Base-by-base conservation (phyloP, 2,888 invertebrate genomes). In the Parapristionchus giblindavisi region DNA sequence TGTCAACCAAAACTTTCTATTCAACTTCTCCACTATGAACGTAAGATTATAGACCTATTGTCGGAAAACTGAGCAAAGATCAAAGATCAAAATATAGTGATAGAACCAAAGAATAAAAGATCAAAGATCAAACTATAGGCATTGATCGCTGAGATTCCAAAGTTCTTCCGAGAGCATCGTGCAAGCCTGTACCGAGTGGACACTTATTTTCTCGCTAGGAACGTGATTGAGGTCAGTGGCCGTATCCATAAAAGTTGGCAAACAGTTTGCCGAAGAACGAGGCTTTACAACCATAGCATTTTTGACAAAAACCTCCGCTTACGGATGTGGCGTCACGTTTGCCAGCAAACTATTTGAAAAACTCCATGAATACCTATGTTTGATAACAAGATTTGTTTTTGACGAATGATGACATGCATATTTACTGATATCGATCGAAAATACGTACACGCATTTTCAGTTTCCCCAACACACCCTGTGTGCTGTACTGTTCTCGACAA, bases 1-100 rank as follows among this genome's bases (percentile, higher is more conserved):
- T 68, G 94, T 94, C n/a, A 95, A 94, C 87, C 94, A 95, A 93
- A 95, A 95, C 4, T 96, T 96, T 89, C 94, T 94, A 88, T 96
- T 95, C 89, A 92, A 94, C n/a, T 95, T 95, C 87, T 93, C 94
- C 76, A 95, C 95, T 43, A 93, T 96, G 77, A 93, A 93, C 89
- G 96, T 96, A 89, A 76, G 80, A 63, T 63, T 38, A 14, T 17
- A 32, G 29, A 17, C 8, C 43, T 43, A 43, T 17, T 43, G 8
- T 43, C 8, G 43, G 43, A 43, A 14, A 14, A 43, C 43, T 43
- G 17, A 43, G 43, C 17, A 43, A 43, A 3, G 32, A 1, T 43
- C 43, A 43, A 8, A 54, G 6, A 14, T 54, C 8, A n/a, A 8
- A 24, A 14, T 54, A 38, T 40, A 43, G 0, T 66, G 32, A 66